Evolutionary conservation across 2,797 vertebrate species (phyloP).

Genomic region (Phrynocephalus vlangalii): DNA sequence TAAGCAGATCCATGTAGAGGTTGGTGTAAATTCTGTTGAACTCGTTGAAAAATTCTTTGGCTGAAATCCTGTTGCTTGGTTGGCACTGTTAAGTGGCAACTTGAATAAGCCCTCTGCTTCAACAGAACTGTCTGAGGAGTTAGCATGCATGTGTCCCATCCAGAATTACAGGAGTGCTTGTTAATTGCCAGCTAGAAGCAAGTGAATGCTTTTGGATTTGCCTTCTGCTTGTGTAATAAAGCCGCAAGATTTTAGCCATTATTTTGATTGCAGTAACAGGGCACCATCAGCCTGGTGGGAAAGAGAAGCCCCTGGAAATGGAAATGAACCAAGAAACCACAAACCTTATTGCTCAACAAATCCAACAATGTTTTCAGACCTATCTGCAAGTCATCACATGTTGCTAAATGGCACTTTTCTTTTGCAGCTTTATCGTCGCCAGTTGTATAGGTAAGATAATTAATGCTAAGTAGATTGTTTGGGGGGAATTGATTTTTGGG

Average conservation of each 20-base stretch:
- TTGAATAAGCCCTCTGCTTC: no score
- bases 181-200: no score
- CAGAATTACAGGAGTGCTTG: no score
- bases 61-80: background rate
- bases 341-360: background rate
- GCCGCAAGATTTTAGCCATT: no score
- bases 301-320: background rate
- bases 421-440: conserved; percentile 85
- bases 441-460: conserved; percentile 89
- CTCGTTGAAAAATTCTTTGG: no score
- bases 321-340: no score
- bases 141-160: no score
- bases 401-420: conserved; percentile 25
- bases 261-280: background rate
- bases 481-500: background rate
- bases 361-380: background rate
- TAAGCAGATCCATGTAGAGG: conserved; percentile 89
- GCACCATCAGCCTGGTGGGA: background rate
- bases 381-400: background rate
- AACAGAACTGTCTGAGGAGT: no score
- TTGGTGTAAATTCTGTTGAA: conserved; percentile 66
- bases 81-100: no score
- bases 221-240: no score
- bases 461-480: background rate
- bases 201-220: no score